Evolutionary conservation across 2,113 vertebrate species (phyloP).

Genomic region (Rattus norvegicus): GRCr8 NC_086020.1:167477001-167477500

Average conservation of each 20-base stretch:
- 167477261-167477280: constrained; percentile 31
- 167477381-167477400: not conserved
- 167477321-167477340: not conserved
- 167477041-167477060: not conserved
- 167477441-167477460: not conserved
- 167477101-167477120: not conserved
- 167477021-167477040: not conserved
- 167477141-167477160: constrained; percentile 17
- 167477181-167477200: not conserved
- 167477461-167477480: not conserved
- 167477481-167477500: not conserved
- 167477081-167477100: not conserved
- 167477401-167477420: not conserved
- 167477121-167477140: not conserved
- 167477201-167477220: constrained; percentile 1
- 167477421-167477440: not conserved
- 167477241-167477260: constrained; percentile 3
- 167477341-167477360: constrained; percentile 47
- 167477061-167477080: not conserved
- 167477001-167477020: not conserved
- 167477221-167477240: not conserved
- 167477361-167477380: constrained; percentile 52
- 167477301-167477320: not conserved
- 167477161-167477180: not conserved
- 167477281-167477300: constrained; percentile 34